Conservation (phyloP, 2,797 vertebrate species). For the Myripristis murdjan region DNA sequence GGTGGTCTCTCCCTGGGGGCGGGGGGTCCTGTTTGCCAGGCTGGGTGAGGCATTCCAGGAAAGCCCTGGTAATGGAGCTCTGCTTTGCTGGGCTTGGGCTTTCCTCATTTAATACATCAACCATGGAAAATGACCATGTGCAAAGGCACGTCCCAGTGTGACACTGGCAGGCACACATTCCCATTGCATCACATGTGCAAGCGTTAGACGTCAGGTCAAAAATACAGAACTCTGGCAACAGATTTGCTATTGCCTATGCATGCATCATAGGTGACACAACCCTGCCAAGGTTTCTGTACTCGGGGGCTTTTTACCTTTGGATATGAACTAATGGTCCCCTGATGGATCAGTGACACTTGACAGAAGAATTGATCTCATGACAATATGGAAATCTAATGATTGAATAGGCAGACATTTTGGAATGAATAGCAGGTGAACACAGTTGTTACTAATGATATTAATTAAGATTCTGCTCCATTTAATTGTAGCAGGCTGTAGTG, state of each 20-base stretch:
- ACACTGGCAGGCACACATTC: neutral
- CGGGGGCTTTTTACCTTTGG: neutral
- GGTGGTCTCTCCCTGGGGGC: conserved; percentile 6
- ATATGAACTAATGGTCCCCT: neutral
- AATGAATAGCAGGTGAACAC: too few relatives aligned
- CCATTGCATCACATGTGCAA: neutral
- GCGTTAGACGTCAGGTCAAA: neutral
- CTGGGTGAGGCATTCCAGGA: conserved; percentile 84
- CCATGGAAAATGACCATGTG: conserved; percentile 78
- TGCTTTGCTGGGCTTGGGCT: conserved; percentile 57
- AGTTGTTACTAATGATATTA: too few relatives aligned
- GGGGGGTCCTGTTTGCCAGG: conserved; percentile 4
- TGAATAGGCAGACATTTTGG: too few relatives aligned
- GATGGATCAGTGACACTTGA: neutral
- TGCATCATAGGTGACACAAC: neutral
- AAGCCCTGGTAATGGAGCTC: conserved; percentile 84
- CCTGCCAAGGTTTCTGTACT: neutral
- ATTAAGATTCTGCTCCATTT: too few relatives aligned
- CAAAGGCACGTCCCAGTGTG: conserved; percentile 51
- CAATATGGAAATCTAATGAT: neutral
- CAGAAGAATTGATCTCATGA: neutral
- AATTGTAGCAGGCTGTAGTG: too few relatives aligned
- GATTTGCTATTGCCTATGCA: neutral
- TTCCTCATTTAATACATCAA: conserved; percentile 79
- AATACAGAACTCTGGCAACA: neutral